These are phyloP conservation scores for Psococerastis gibbosa DNA, from an alignment of 2,888 invertebrate species.

Conservation along the genomic window DNA sequence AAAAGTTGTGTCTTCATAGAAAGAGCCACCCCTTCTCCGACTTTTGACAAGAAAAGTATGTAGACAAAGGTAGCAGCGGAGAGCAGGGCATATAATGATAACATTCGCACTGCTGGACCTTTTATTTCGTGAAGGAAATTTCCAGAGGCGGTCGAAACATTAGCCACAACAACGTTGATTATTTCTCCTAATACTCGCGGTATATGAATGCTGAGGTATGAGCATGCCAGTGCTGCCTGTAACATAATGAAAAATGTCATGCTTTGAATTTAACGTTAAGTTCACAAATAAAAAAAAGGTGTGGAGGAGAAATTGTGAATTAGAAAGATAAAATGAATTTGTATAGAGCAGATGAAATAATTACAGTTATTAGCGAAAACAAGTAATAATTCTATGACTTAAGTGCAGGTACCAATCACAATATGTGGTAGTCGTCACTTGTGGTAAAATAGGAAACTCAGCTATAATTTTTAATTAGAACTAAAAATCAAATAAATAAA, in stretches of 20 bases:
- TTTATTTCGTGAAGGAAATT: conserved; percentile 41
- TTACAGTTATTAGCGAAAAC: no score
- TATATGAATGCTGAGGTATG: conserved; percentile 74
- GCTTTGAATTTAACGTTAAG: conserved; percentile 2
- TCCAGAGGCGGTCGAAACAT: conserved; percentile 27
- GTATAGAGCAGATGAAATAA: no score
- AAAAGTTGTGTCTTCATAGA: conserved; percentile 68
- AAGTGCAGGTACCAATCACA: no score
- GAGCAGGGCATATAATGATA: conserved; percentile 50
- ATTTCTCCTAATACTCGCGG: conserved; percentile 66
- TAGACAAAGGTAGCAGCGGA: conserved; percentile 76
- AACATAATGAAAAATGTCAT: conserved; percentile 22
- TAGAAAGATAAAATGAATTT: no score
- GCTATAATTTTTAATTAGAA: no score
- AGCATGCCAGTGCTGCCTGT: conserved; percentile 74
- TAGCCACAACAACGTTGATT: conserved; percentile 50
- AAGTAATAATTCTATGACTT: no score
- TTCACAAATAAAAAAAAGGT: conserved; percentile 9
- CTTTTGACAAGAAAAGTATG: conserved; percentile 65
- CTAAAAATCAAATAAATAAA: no score
- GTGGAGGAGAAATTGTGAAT: conserved; percentile 5
- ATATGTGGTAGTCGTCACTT: no score
- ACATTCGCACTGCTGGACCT: conserved; percentile 43
- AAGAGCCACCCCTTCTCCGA: conserved; percentile 75
- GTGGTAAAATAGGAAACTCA: no score